Evolutionary conservation across 2,888 invertebrate species (phyloP), one percentile per base, ranked within the genome.

Genomic region (Trachelus tabidus): DNA sequence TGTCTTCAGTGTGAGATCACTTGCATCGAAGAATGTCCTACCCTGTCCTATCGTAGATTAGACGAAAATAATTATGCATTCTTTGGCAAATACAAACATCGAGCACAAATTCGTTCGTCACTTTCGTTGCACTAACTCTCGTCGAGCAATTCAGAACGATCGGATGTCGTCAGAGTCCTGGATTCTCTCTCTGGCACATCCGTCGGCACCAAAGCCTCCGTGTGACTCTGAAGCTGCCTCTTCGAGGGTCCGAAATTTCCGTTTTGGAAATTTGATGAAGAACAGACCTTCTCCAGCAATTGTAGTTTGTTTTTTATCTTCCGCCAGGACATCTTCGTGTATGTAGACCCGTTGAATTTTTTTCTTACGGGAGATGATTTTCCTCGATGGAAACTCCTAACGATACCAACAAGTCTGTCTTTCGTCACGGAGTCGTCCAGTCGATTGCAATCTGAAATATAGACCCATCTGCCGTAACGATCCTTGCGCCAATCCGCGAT

Each of bases 81-180:
- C 1, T 30, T 69, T 15, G 30, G 69, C 69, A 23, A 69, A 69
- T 15, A 12, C n/a, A 30, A 33, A 69, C 3, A 12, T 33, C 11
- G 15, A 15, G 69, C 69, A 33, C 30, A 33, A 69, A 30, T 12
- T 15, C 1, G 33, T 15, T 69, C 69, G 30, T n/a, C 69, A n/a
- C 11, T 30, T 31, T 4, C 9, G 31, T 30, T 30, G 81, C 80
- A 87, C 86, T 87, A 87, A 86, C 87, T 87, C 73, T 85, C 81
- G 30, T 73, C 37, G 35, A 87, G 78, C 11, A 87, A 77, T 23
- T 81, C 85, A 9, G 84, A 83, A 75, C 86, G 81, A 77, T 87
- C 86, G 12, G 85, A 86, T 11, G 73, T 79, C 12, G 81, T 80
- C 23, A 80, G 81, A 77, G 79, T 82, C 69, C 84, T 84, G 15